Base-by-base conservation (phyloP, 1,140 invertebrate species). In the Thaumetopoea pityocampa region DNA sequence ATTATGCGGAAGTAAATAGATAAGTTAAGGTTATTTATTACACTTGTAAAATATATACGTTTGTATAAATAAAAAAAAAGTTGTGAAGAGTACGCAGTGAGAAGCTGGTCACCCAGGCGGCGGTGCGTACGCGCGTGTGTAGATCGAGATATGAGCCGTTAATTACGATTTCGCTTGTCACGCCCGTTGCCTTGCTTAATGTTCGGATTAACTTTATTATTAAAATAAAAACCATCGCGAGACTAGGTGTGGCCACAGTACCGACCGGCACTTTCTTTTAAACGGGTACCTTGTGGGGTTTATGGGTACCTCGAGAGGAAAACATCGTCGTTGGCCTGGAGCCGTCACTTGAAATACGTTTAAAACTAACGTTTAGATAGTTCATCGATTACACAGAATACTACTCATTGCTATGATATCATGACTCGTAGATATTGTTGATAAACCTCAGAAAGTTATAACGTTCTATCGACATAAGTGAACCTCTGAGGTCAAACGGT, bases 81-180 rank as follows among this genome's bases (percentile, higher is more conserved):
- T 4, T 19, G 18, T 19, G 18, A 19, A 4, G 16, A 12, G 34
- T 14, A 5, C 27, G 27, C 27, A 9, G 7, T 24, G 6, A 5
- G 5, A 1, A 10, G 15, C 42, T 18, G n/a, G n/a, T n/a, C n/a
- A n/a, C 37, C 8, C 17, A 27, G 24, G 26, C 29, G 11, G 35
- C 19, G 17, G 22, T 5, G 28, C 29, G 30, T 18, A 38, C 51
- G 43, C 29, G 34, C 51, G 26, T 28, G 45, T 46, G 60, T 46
- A 63, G 51, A 63, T 61, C 57, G 48, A 67, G 56, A 67, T 66
- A 57, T 42, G 35, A 54, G 43, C 38, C 55, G 58, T 67, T 74
- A 78, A 78, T 78, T 78, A 67, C 67, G 50, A 59, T 73, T 69
- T 79, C 62, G 71, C 64, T 60, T 72, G 72, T 80, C 76, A 80